Base-by-base conservation (phyloP, 1,140 invertebrate species). In the Drosophila tristis region DNA sequence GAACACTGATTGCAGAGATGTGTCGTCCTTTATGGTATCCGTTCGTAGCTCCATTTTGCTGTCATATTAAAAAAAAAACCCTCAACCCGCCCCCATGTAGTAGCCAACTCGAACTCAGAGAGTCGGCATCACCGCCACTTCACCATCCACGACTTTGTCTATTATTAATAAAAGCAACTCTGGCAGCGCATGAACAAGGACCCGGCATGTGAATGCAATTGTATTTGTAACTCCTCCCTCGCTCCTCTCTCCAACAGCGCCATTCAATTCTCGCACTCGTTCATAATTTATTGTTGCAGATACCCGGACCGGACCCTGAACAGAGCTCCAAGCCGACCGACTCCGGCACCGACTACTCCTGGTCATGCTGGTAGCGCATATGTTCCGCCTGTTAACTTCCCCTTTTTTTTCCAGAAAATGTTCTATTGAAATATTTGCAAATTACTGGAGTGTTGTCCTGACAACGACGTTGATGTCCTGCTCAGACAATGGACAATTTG, bases 351-450 rank as follows among this genome's bases (percentile, higher is more conserved):
- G 44, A 4, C 26, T 29, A 55, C 47, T 51, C 49, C 50, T 65
- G 42, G 44, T 63, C 60, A 68, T 57, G 60, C 54, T 51, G 76
- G 73, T 77, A 60, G 70, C 70, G 80, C 80, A 80, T 80, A 85
- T 85, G 80, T 76, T 80, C 74, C 70, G 58, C 68, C 61, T 70
- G 64, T 78, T 74, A 64, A 49, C 66, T 58, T 55, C 47, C 39
- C 58, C 7, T 35, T 44, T 55, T 53, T 50, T 66, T 79, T 68
- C 44, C 65, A 82, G 75, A 49, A 61, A 65, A 79, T 82, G 76
- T 82, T 80, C 85, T 72, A 90, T 89, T 89, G 84, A 89, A 90
- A 89, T 89, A 89, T 89, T 89, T 80, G 80, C 85, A 89, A 89
- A 89, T 89, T 89, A 90, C 84, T 78, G 44, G 57, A 63, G 74